These are phyloP conservation scores for Semnornis frantzii DNA, from an alignment of 2,113 vertebrate species.

Conservation along the genomic window DNA sequence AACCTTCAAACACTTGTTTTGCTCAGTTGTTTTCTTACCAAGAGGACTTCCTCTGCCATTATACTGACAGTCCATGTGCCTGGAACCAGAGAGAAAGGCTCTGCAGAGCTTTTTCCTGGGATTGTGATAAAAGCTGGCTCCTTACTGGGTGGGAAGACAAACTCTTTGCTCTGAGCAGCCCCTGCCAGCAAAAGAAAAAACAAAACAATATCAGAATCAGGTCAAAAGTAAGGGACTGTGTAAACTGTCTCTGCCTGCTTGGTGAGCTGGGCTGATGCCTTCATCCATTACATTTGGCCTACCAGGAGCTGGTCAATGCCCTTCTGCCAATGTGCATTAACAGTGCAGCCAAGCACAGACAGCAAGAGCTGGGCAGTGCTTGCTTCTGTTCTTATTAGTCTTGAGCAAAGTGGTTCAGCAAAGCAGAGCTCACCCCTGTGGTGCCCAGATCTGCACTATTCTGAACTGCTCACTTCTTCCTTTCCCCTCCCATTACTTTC, in stretches of 20 bases:
- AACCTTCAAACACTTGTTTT: neutral
- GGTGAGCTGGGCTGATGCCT: neutral
- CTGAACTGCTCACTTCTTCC: neutral
- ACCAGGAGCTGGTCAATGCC: neutral
- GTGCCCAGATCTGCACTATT: neutral
- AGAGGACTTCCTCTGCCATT: slow-evolving; percentile 84
- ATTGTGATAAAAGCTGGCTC: slow-evolving; percentile 88
- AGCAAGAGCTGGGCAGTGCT: neutral
- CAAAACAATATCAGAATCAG: neutral
- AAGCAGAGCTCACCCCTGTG: neutral
- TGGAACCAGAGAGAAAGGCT: slow-evolving; percentile 82
- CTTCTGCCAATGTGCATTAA: neutral
- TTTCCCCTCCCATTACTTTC: neutral
- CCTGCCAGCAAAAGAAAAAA: slow-evolving; percentile 69
- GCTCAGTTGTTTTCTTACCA: slow-evolving; percentile 81
- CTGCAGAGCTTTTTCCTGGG: slow-evolving; percentile 83
- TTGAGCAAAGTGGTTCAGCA: neutral
- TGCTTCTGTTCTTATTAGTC: neutral
- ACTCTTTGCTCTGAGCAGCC: slow-evolving; percentile 82
- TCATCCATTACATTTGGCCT: neutral
- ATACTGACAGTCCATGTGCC: slow-evolving; percentile 87
- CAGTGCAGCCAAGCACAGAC: neutral
- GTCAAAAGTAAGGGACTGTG: neutral
- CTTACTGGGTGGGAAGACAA: slow-evolving; percentile 84
- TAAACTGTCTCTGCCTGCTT: neutral